These are phyloP conservation scores for Pelvicachromis taeniatus DNA, from an alignment of 2,113 vertebrate genomes.

Conservation along the genomic window DNA sequence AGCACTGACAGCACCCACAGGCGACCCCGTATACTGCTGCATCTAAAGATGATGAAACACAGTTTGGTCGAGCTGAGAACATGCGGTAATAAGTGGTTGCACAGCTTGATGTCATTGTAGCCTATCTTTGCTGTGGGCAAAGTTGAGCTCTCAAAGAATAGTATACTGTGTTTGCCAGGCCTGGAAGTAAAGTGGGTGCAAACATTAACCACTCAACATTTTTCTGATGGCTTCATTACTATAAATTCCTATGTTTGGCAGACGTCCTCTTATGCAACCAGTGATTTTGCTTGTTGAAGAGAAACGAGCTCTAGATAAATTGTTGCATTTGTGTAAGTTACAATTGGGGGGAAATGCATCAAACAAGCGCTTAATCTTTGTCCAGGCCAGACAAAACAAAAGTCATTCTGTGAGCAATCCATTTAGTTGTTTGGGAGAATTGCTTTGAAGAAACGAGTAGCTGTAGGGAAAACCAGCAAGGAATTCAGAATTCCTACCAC, in stretches of 20 bases:
- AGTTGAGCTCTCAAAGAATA: neutral
- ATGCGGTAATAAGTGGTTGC: conserved; percentile 10
- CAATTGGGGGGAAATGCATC: conserved; percentile 26
- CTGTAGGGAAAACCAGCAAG: neutral
- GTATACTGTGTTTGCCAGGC: neutral
- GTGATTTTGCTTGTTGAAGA: conserved; percentile 22
- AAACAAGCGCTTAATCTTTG: conserved; percentile 39
- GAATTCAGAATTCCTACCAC: neutral
- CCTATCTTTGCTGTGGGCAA: conserved; percentile 9
- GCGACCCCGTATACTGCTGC: neutral
- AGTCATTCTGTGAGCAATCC: conserved; percentile 15
- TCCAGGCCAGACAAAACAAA: conserved; percentile 17
- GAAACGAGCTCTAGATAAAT: conserved; percentile 12
- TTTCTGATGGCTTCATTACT: conserved; percentile 48
- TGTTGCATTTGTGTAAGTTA: conserved; percentile 36
- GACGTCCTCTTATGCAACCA: conserved; percentile 7
- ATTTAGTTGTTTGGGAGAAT: conserved; percentile 9
- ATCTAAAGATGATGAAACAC: conserved; percentile 13
- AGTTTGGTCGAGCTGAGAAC: neutral
- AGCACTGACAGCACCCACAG: conserved; percentile 15
- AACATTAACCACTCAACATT: conserved; percentile 38
- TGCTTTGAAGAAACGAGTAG: neutral
- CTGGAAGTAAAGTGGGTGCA: neutral
- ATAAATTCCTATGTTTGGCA: conserved; percentile 27
- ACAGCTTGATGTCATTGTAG: conserved; percentile 8